These are phyloP conservation scores for Epinotia brunnichana DNA, from an alignment of 2,888 invertebrate species.

Conservation along the genomic window DNA sequence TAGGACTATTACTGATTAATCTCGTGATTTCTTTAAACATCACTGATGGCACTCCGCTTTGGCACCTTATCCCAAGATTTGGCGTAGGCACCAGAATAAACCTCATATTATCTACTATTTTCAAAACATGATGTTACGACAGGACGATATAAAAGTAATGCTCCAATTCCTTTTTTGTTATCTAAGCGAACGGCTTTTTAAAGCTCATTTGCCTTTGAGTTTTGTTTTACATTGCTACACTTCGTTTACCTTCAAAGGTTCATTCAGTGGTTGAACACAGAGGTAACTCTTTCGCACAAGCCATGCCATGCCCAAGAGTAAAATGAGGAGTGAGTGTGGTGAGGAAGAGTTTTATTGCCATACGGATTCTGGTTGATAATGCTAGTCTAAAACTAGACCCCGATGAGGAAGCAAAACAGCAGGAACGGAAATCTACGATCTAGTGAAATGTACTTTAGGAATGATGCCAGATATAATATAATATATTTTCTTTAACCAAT, in stretches of 20 bases:
- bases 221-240: slow-evolving; percentile 45
- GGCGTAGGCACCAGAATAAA: background rate
- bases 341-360: slow-evolving; percentile 11
- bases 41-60: too few species aligned
- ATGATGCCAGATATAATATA: too few species aligned
- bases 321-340: slow-evolving; percentile 24
- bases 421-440: background rate
- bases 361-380: background rate
- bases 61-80: too few species aligned
- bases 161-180: slow-evolving; percentile 32
- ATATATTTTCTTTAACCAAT: too few species aligned
- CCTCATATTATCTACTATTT: background rate
- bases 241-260: slow-evolving; percentile 46
- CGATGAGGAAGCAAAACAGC: background rate
- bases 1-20: too few species aligned
- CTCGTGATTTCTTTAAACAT: too few species aligned
- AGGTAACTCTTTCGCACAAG: slow-evolving; percentile 42
- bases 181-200: slow-evolving; percentile 21
- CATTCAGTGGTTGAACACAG: slow-evolving; percentile 44
- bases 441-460: background rate
- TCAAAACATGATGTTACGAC: background rate
- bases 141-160: slow-evolving; percentile 14
- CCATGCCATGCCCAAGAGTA: slow-evolving; percentile 29
- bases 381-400: background rate
- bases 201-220: slow-evolving; percentile 33